Conservation (phyloP, 2,888 invertebrate genomes). For the Cheilosia grossa region DNA sequence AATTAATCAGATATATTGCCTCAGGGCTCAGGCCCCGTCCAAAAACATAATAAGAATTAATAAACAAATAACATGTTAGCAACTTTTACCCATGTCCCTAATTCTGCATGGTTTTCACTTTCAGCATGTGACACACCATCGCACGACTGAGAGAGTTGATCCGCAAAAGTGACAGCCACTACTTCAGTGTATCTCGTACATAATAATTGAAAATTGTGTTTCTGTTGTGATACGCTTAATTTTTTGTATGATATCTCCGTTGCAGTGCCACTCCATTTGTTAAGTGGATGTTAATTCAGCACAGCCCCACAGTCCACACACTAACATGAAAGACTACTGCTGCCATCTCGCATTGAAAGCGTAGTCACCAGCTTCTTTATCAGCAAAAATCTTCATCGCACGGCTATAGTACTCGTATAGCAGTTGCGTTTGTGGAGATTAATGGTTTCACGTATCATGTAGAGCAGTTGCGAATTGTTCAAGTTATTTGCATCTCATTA, state of each 20-base stretch:
- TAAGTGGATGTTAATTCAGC: slow-evolving; percentile 55
- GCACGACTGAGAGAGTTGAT: slow-evolving; percentile 33
- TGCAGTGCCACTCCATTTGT: slow-evolving; percentile 51
- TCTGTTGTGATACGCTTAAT: slow-evolving; percentile 11
- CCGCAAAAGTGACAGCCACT: slow-evolving; percentile 50
- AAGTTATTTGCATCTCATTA: slow-evolving; percentile 73
- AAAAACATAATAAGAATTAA: too few relatives aligned
- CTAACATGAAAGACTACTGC: slow-evolving; percentile 27
- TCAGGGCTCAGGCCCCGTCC: neutral
- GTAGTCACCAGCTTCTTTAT: slow-evolving; percentile 57
- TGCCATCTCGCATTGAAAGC: slow-evolving; percentile 29
- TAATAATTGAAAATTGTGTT: slow-evolving; percentile 29
- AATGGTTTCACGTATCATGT: slow-evolving; percentile 43
- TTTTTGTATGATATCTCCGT: slow-evolving; percentile 15
- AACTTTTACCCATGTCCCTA: slow-evolving; percentile 41
- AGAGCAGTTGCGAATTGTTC: slow-evolving; percentile 60
- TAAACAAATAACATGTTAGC: slow-evolving; percentile 10
- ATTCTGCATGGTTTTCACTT: slow-evolving; percentile 57
- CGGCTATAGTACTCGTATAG: neutral
- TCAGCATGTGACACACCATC: slow-evolving; percentile 21
- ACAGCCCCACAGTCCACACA: slow-evolving; percentile 11
- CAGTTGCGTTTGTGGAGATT: slow-evolving; percentile 12
- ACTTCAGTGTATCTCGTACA: slow-evolving; percentile 31
- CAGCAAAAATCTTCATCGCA: slow-evolving; percentile 31
- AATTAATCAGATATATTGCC: neutral